Conservation (phyloP, 2,113 vertebrate genomes). For the Balaenoptera acutorostrata region DNA sequence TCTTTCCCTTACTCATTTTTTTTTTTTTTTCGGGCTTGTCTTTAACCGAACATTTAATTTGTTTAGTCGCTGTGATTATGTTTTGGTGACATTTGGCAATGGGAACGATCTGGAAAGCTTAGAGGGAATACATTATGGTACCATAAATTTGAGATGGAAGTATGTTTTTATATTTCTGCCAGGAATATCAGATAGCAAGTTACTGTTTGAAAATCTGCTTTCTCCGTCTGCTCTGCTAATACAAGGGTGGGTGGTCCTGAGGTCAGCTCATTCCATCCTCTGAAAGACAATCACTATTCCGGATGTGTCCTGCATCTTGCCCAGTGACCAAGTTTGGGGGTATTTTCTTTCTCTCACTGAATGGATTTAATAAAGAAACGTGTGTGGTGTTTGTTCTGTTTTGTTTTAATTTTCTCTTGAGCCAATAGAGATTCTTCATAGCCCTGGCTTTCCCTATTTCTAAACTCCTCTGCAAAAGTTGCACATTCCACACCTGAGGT, state of each 20-base stretch:
- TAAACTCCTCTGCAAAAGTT: neutral
- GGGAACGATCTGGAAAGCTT: conserved; percentile 35
- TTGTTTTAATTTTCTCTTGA: neutral
- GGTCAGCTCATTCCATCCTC: neutral
- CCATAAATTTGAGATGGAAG: conserved; percentile 55
- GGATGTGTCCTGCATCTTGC: conserved; percentile 18
- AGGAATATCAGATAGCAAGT: conserved; percentile 53
- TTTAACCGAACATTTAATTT: conserved; percentile 68
- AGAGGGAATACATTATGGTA: conserved; percentile 49
- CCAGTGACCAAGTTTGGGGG: neutral
- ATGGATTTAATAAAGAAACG: neutral
- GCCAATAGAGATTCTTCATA: neutral
- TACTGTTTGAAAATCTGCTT: neutral
- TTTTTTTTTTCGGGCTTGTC: neutral
- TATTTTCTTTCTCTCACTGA: neutral
- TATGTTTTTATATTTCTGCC: conserved; percentile 59
- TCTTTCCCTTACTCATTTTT: conserved; percentile 18
- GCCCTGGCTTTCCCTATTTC: neutral
- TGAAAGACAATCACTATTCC: conserved; percentile 54
- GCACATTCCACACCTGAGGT: conserved; percentile 41
- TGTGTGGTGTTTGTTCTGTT: neutral
- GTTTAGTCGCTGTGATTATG: conserved; percentile 28
- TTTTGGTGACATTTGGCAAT: conserved; percentile 57
- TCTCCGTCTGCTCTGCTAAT: conserved; percentile 41
- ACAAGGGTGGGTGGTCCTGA: conserved; percentile 34